Conservation (phyloP, 2,888 invertebrate species). For the Sphinx pinastri region DNA sequence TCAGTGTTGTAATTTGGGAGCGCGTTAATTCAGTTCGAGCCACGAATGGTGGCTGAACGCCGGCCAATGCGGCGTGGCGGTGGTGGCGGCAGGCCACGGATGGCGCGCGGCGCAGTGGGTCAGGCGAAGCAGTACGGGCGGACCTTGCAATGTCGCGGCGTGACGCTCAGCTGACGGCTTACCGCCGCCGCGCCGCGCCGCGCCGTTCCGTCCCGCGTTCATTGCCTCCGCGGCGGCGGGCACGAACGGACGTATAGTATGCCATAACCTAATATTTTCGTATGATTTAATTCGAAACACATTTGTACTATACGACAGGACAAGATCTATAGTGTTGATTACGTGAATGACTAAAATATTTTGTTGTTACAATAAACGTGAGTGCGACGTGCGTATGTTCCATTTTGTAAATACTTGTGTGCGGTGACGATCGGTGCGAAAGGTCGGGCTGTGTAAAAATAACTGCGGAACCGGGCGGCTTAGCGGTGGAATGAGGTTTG, state of each 20-base stretch:
- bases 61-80: constrained; percentile 29
- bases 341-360: constrained; percentile 50
- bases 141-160: constrained; percentile 86
- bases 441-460: constrained; percentile 84
- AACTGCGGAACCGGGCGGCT: constrained; percentile 83
- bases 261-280: constrained; percentile 49
- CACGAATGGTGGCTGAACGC: background rate
- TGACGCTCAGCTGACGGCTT: constrained; percentile 83
- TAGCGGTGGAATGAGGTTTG: constrained; percentile 83
- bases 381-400: constrained; percentile 70
- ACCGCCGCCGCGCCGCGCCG: constrained; percentile 73
- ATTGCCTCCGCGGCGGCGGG: constrained; percentile 87
- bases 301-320: constrained; percentile 29
- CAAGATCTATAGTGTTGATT: constrained; percentile 44
- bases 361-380: constrained; percentile 57
- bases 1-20: background rate
- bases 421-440: constrained; percentile 83
- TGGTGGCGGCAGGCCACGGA: constrained; percentile 42
- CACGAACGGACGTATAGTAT: constrained; percentile 72
- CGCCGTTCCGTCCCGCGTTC: constrained; percentile 85
- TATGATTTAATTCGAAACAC: constrained; percentile 37
- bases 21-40: background rate
- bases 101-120: constrained; percentile 66
- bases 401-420: constrained; percentile 69
- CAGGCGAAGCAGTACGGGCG: constrained; percentile 76